Evolutionary conservation across 2,888 invertebrate genomes (phyloP), one percentile per base, ranked within the genome.

Genomic region (Nebria salina): DNA sequence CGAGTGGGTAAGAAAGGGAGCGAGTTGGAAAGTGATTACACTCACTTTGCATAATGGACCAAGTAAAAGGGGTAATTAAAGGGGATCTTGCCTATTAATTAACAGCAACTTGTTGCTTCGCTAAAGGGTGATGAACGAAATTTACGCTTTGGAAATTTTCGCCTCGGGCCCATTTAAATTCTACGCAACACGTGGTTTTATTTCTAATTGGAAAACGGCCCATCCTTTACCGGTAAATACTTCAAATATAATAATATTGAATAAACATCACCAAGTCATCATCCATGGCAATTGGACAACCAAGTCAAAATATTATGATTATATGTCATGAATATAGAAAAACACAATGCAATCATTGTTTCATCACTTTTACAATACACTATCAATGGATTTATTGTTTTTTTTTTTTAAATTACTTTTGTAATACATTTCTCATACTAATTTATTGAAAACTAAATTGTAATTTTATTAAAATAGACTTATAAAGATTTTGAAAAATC

Each of bases 1-100:
- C 85, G 85, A 85, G 85, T 84, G 82, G 84, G 5, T 7, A 26
- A 6, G n/a, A 68, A 68, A 82, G 72, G 76, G 76, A 82, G 83
- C 84, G 83, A 83, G 84, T 20, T 20, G 20, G 84, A 83, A 84
- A 25, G 70, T 70, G 70, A 70, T 70, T 70, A 70, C 8, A 82
- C 82, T 77, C 76, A 82, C 82, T 88, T 88, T 88, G 88, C 88
- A 88, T 88, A 88, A 88, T 88, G 88, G 88, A 88, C 88, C 88
- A 87, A 54, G 85, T 86, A 85, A 88, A 89, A 88, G 88, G 88
- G 89, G 88, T 88, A 89, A 88, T 89, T 88, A 89, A 82, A 88
- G 88, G 88, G 88, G 88, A 88, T 88, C 88, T 85, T 87, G 85
- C 87, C 88, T 87, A 88, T 88, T 88, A 89, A 89, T 89, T 89